phyloP scores from a whole-genome alignment of 1,140 invertebrate species.

The Drosophila littoralis region DNA sequence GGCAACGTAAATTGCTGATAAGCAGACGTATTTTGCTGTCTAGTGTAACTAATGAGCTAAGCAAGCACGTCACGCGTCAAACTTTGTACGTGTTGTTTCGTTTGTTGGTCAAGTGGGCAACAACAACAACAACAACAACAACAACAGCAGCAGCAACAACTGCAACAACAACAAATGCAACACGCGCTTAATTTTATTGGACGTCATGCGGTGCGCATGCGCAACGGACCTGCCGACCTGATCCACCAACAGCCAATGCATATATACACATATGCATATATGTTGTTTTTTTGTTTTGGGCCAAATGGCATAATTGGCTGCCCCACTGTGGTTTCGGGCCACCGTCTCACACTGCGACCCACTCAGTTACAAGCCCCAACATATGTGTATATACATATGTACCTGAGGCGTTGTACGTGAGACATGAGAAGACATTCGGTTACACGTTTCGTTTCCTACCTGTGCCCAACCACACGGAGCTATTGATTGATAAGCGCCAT shows the following conservation, averaged over 20 bases:
- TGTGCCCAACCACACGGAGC: not conserved
- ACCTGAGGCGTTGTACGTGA: slow-evolving; percentile 20
- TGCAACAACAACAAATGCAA: slow-evolving; percentile 69
- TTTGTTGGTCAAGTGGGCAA: slow-evolving; percentile 78
- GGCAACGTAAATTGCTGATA: not conserved
- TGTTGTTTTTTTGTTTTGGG: slow-evolving; percentile 52
- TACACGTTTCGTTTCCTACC: slow-evolving; percentile 7
- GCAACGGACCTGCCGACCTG: slow-evolving; percentile 57
- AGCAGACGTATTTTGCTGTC: slow-evolving; percentile 17
- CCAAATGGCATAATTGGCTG: slow-evolving; percentile 80
- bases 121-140: slow-evolving; percentile 31
- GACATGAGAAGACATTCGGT: slow-evolving; percentile 23
- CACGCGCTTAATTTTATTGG: slow-evolving; percentile 81
- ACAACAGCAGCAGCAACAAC: slow-evolving; percentile 45
- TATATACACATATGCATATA: slow-evolving; percentile 21
- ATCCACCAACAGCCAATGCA: slow-evolving; percentile 53
- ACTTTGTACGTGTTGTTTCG: slow-evolving; percentile 80
- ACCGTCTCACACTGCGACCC: slow-evolving; percentile 33
- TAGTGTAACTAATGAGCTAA: slow-evolving; percentile 56
- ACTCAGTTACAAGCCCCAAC: slow-evolving; percentile 10
- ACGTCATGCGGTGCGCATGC: slow-evolving; percentile 77
- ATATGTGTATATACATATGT: not conserved
- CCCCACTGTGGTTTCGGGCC: slow-evolving; percentile 37
- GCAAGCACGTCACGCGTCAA: slow-evolving; percentile 74
- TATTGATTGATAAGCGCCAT: slow-evolving; percentile 42